Evolutionary conservation across 2,797 vertebrate species (phyloP).

Genomic region (Pseudocheirus occidentalis): DNA sequence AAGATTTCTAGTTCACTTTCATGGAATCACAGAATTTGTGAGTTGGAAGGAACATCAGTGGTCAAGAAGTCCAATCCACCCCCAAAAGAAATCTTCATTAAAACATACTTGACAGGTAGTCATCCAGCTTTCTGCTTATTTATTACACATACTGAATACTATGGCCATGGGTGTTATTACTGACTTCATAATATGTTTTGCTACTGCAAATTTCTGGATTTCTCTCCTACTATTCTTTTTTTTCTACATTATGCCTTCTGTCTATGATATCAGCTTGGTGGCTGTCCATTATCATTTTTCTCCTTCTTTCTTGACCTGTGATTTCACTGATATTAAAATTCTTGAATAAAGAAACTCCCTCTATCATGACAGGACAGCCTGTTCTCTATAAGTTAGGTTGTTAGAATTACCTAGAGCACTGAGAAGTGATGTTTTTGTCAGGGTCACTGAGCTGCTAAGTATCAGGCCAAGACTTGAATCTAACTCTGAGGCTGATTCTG

Average conservation of each 20-base stretch:
- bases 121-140: neutral
- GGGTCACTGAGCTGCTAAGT: neutral
- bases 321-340: neutral
- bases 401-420: neutral
- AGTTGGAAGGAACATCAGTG: neutral
- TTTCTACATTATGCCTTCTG: neutral
- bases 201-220: neutral
- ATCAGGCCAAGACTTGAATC: neutral
- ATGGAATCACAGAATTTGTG: neutral
- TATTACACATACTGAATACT: neutral
- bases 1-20: neutral
- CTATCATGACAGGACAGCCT: neutral
- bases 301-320: neutral
- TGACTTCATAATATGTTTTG: neutral
- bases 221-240: neutral
- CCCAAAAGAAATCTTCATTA: neutral
- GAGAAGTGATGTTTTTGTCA: neutral
- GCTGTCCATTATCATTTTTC: neutral
- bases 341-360: neutral
- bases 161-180: neutral
- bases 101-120: neutral
- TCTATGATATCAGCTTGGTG: neutral
- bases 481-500: neutral
- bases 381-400: neutral
- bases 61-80: neutral